Base-by-base conservation (phyloP, 2,113 vertebrate species). In the Pampusana beccarii region DNA sequence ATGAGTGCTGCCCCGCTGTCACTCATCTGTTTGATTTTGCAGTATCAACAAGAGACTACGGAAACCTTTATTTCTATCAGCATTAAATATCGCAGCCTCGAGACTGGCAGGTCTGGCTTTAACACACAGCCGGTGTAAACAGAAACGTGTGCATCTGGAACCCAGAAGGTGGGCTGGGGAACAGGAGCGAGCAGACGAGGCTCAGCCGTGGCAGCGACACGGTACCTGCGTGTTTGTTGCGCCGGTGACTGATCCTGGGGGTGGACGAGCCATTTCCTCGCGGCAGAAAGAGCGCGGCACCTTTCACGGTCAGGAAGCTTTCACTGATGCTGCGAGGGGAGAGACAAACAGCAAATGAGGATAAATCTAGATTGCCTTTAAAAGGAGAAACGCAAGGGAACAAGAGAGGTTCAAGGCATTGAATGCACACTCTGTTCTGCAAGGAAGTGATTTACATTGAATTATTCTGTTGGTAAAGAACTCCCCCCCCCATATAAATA, bases 241-340 rank as follows among this genome's bases (percentile, higher is more conserved):
- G 98, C 93, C 98, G 98, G 97, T 99, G 99, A 96, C 98, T 98
- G 98, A 98, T 97, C 92, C 97, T 97, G 86, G 99, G 98, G 60
- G 98, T 93, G 17, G 98, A 98, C 2, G 98, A 99, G 46, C 99
- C 99, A 97, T 99, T 99, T 94, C 99, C 99, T 40, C 99, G 97
- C 8, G 99, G 99, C 21, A 99, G 98, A 97, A 99, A 99, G 91
- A 99, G 98, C 12, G 99, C 99, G 38, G 99, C 99, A 53, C 99
- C 99, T 98, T 99, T 99, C 58, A 99, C 99, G 11, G 99, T 99
- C 88, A 99, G 98, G 97, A 99, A 99, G 97, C 99, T 99, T 97
- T 99, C 99, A 40, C 98, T 99, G 98, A 99, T 99, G 97, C 99
- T 99, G 97, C 31, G 86, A 95, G 75, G n/a, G 88, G 53, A 97